A percentile compares a stretch with the other conserved stretches of the same genome.
Evolutionary conservation across 2,888 invertebrate genomes (phyloP).

Genomic region (Bellardia bayeri): DNA sequence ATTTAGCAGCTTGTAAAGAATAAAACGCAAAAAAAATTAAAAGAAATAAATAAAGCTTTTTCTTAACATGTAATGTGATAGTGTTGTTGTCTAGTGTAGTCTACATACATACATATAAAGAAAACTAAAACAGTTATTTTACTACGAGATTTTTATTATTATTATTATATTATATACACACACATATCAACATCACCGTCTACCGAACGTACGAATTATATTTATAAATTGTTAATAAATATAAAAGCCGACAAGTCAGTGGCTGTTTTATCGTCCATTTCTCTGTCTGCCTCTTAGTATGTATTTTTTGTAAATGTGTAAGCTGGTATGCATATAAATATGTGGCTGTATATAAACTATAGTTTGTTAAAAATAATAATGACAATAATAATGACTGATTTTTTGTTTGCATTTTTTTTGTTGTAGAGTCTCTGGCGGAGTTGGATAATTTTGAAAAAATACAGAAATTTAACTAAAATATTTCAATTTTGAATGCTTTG

Average conservation of each 20-base stretch:
- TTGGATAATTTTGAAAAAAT: neutral
- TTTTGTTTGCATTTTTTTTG: neutral
- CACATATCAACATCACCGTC: neutral
- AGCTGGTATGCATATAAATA: neutral
- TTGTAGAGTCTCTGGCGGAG: neutral
- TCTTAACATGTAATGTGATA: neutral
- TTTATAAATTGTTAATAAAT: constrained; percentile 49
- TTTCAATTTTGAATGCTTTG: too few species aligned
- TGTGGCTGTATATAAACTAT: neutral
- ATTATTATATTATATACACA: constrained; percentile 2
- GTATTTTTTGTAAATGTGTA: constrained; percentile 7
- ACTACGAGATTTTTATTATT: constrained; percentile 28
- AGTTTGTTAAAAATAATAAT: constrained; percentile 10
- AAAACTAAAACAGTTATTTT: constrained; percentile 63
- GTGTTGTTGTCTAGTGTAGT: neutral
- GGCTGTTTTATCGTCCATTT: constrained; percentile 37
- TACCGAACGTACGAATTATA: constrained; percentile 5
- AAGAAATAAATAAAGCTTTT: constrained; percentile 34
- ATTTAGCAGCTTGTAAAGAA: constrained; percentile 40
- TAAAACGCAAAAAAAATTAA: constrained; percentile 30
- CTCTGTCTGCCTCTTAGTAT: neutral
- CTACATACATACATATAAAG: neutral
- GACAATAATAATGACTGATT: constrained; percentile 46
- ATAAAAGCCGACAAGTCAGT: constrained; percentile 67
- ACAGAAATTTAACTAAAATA: too few species aligned